Evolutionary conservation across 2,113 vertebrate genomes (phyloP).

Genomic region (Sinocyclocheilus maitianheensis): DNA sequence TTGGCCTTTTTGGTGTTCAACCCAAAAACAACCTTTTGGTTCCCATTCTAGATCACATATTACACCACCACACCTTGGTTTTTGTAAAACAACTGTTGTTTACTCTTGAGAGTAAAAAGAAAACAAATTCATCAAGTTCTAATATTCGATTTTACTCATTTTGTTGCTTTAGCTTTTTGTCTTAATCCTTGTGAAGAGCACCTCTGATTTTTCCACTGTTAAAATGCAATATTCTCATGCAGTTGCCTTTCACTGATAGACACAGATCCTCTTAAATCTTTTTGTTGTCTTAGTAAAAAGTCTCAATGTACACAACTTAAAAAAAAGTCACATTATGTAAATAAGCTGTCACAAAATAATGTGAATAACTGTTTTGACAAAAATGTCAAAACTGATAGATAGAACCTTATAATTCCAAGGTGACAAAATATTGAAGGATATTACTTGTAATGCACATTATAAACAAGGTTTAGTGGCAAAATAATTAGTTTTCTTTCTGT

Average conservation of each 20-base stretch:
- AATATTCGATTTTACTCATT: not conserved
- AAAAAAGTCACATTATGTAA: too few species aligned
- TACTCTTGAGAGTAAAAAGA: not conserved
- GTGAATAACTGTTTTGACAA: too few species aligned
- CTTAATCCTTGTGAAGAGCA: too few species aligned
- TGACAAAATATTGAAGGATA: not conserved
- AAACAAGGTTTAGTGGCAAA: not conserved
- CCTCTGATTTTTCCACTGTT: not conserved
- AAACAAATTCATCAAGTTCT: too few species aligned
- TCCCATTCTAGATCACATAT: not conserved
- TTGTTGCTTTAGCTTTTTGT: not conserved
- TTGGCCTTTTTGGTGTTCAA: not conserved
- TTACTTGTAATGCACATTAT: not conserved
- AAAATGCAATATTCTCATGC: too few species aligned
- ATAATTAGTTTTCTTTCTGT: not conserved
- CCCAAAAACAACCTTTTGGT: not conserved
- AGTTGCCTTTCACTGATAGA: not conserved
- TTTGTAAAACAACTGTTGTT: not conserved
- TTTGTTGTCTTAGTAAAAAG: too few species aligned
- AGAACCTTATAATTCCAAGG: too few species aligned
- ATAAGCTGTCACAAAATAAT: too few species aligned
- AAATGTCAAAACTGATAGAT: too few species aligned
- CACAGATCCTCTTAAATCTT: not conserved
- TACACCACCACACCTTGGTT: not conserved
- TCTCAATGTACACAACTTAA: too few species aligned